Evolutionary conservation across 1,140 invertebrate species (phyloP).

Genomic region (Diorhabda sublineata): DNA sequence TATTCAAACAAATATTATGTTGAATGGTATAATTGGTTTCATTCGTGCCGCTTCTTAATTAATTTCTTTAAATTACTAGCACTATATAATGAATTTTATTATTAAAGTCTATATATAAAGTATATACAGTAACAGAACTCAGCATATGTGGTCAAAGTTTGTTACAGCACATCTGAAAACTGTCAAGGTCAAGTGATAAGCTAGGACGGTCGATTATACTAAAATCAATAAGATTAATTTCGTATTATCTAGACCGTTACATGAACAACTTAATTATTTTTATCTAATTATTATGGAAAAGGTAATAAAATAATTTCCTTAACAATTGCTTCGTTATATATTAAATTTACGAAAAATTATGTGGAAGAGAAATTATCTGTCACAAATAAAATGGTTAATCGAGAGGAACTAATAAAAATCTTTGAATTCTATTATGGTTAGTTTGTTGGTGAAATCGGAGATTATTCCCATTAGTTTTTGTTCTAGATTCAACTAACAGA

Average conservation of each 20-base stretch:
- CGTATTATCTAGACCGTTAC: neutral
- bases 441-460: conserved; percentile 2
- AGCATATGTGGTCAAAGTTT: no score
- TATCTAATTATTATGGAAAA: neutral
- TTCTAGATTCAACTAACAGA: no score
- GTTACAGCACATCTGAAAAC: no score
- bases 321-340: neutral
- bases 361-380: conserved; percentile 4
- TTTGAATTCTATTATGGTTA: neutral
- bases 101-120: no score
- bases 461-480: neutral
- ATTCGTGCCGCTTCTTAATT: no score
- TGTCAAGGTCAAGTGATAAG: no score
- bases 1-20: no score
- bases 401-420: conserved; percentile 1
- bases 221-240: neutral
- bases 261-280: neutral
- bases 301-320: neutral
- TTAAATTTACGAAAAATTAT: neutral
- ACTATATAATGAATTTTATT: no score
- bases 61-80: no score
- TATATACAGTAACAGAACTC: no score
- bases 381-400: neutral
- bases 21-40: no score
- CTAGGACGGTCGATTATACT: no score